Conservation (phyloP, 2,113 vertebrate species). For the Pachycephala philippinensis region DNA sequence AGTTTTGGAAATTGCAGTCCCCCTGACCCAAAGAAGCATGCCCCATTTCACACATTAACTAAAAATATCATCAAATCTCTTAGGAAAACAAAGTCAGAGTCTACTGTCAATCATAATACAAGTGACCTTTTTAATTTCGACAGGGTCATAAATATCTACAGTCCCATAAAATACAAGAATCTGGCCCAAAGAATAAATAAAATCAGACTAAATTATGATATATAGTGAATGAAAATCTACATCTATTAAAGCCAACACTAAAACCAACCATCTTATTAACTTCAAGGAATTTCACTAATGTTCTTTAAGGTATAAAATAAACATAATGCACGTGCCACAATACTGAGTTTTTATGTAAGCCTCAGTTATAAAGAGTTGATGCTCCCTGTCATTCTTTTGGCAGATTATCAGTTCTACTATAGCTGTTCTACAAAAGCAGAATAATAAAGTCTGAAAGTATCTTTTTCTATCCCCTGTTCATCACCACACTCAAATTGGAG, state of each 20-base stretch:
- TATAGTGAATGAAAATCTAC: neutral
- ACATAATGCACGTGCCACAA: rapidly evolving
- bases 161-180: neutral
- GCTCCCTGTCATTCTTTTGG: neutral
- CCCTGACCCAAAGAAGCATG: neutral
- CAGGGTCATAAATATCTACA: neutral
- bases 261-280: neutral
- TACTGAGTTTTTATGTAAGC: neutral
- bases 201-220: neutral
- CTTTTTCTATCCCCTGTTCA: neutral
- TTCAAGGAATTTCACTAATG: neutral
- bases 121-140: neutral
- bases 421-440: neutral
- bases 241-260: neutral
- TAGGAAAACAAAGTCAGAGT: neutral
- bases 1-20: neutral
- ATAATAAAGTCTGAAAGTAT: neutral
- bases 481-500: neutral
- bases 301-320: neutral
- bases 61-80: neutral
- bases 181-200: neutral
- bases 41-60: neutral
- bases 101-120: neutral
- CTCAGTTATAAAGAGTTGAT: neutral
- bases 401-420: neutral